Conservation (phyloP, 1,140 invertebrate genomes). For the Piezodorus guildinii region DNA sequence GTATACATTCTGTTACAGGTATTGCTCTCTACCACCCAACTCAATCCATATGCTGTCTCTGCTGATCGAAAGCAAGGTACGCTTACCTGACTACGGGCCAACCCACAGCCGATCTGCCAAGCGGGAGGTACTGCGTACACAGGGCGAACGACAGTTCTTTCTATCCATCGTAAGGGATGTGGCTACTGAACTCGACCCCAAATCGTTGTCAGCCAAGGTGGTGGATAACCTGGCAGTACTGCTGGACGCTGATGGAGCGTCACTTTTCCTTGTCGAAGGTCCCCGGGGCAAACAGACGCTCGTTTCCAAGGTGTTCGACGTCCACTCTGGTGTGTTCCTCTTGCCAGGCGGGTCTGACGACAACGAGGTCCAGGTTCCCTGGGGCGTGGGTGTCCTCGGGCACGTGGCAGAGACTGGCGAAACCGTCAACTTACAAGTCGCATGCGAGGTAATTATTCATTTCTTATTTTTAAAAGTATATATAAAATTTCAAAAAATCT, state of each 20-base stretch:
- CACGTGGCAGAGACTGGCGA: conserved; percentile 47
- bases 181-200: conserved; percentile 38
- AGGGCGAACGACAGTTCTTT: conserved; percentile 38
- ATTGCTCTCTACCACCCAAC: conserved; percentile 38
- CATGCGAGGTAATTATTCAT: conserved; percentile 34
- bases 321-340: conserved; percentile 34
- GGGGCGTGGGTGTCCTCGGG: conserved; percentile 49
- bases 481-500: too few species aligned
- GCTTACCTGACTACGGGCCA: conserved; percentile 35
- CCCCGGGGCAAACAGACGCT: conserved; percentile 34
- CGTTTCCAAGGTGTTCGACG: conserved; percentile 38
- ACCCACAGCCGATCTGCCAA: conserved; percentile 35
- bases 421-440: conserved; percentile 38
- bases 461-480: background rate
- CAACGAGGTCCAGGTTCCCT: conserved; percentile 36
- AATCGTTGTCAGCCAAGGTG: conserved; percentile 37
- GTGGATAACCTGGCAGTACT: conserved; percentile 38
- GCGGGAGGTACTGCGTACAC: conserved; percentile 34
- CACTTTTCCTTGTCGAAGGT: conserved; percentile 38
- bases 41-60: conserved; percentile 39
- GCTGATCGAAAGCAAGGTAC: conserved; percentile 39
- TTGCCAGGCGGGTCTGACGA: conserved; percentile 29
- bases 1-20: conserved; percentile 31
- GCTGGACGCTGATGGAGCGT: conserved; percentile 38
- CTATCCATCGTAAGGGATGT: conserved; percentile 38